A percentile compares a stretch with the other conserved stretches of the same genome.
These are phyloP conservation scores for Cinara cedri DNA, from an alignment of 2,888 invertebrate genomes.

Conservation along the genomic window DNA sequence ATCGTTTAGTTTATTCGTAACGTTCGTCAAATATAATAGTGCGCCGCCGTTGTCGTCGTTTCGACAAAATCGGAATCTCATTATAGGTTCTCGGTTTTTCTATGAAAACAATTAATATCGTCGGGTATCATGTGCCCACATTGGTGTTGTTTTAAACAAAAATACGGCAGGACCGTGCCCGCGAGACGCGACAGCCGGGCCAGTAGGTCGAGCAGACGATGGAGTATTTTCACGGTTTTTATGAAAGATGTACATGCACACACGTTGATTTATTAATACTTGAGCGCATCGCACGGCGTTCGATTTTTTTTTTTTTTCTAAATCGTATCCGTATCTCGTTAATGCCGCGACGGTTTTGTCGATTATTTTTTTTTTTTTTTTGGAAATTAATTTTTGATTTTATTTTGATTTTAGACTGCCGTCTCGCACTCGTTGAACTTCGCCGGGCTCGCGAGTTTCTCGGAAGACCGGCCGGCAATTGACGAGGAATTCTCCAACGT, in stretches of 20 bases:
- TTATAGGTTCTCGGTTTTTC: not conserved
- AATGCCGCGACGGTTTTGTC: not conserved
- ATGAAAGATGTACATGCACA: conserved; percentile 33
- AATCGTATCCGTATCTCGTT: too few relatives aligned
- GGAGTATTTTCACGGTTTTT: conserved; percentile 49
- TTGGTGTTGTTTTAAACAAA: conserved; percentile 44
- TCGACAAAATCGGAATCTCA: too few relatives aligned
- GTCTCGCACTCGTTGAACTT: conserved; percentile 79
- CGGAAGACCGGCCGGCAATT: conserved; percentile 73
- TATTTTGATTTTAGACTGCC: conserved; percentile 65
- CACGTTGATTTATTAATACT: too few relatives aligned
- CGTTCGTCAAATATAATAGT: not conserved
- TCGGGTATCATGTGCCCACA: too few relatives aligned
- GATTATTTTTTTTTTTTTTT: not conserved
- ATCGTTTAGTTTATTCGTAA: not conserved
- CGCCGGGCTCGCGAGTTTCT: conserved; percentile 76
- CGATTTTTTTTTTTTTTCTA: not conserved
- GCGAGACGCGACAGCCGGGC: conserved; percentile 39
- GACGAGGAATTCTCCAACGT: conserved; percentile 82
- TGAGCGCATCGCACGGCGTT: not conserved
- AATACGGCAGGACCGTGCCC: conserved; percentile 42
- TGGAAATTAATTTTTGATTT: too few relatives aligned
- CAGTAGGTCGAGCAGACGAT: conserved; percentile 43
- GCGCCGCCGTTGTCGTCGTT: not conserved
- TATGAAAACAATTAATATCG: too few relatives aligned